Base-by-base conservation (phyloP, 1,140 invertebrate species). In the Sycophaga agraensis region DNA sequence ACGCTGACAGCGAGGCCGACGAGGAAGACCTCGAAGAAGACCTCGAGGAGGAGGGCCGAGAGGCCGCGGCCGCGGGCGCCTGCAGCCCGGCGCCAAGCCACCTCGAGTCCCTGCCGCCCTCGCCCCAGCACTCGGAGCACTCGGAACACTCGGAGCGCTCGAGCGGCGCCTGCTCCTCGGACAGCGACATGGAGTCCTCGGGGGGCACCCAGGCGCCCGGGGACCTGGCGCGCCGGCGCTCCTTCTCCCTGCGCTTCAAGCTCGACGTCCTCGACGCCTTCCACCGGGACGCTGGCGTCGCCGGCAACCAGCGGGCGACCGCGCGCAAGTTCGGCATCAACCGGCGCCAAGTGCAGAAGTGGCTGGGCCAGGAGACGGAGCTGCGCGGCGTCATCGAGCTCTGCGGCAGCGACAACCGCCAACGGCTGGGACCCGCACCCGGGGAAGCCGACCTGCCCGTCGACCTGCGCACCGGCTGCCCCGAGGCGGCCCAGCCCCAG, bases 321-420 rank as follows among this genome's bases (percentile, higher is more conserved):
- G 86, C 85, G 0, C 77, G 82, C 21, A 86, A 87, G 69, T 87
- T 84, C 64, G 82, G 83, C 46, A 84, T 87, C 56, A 84, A 87
- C 67, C 76, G 85, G 4, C 78, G 85, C n/a, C 85, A 87, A 70
- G 83, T 87, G 8, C 85, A 87, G 59, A 87, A 86, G 65, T 87
- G 86, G 85, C 66, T 87, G 3, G 78, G 82, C 12, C 83, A 85
- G 54, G 85, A 86, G 54, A 66, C 71, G 3, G 77, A 84, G 31
- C 70, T 86, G 0, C 66, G 82, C 3, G 73, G 73, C 16, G 80
- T 82, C 26, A 78, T 76, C 17, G 69, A 70, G 0, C 64, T 77
- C 1, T 64, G 74, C 3, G 70, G 75, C 34, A 69, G 73, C 4
- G 70, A 73, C 43, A 70, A 73, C 0, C 65, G 81, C 8, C 80